phyloP scores from a whole-genome alignment of 2,113 vertebrate species.

The Rissa tridactyla region DNA sequence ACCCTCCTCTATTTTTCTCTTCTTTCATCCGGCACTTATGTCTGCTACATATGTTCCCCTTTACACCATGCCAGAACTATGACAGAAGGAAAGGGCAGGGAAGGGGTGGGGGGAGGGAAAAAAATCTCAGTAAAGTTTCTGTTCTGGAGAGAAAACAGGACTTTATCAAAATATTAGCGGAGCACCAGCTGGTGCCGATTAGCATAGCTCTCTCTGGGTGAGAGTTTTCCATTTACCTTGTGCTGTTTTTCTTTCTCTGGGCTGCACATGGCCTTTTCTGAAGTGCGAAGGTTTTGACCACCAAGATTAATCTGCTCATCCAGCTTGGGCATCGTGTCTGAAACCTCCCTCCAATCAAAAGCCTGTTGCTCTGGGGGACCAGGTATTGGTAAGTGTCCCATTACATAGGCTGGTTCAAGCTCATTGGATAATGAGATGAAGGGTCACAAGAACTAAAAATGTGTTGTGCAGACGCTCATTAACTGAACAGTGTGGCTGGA shows the following conservation, averaged over 20 bases:
- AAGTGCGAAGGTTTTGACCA: neutral
- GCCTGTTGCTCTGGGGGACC: neutral
- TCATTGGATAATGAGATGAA: neutral
- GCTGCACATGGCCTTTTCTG: neutral
- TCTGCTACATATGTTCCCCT: neutral
- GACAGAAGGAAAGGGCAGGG: neutral
- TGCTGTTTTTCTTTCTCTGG: neutral
- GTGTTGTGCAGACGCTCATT: neutral
- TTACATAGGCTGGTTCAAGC: neutral
- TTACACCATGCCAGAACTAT: neutral
- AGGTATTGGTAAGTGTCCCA: neutral
- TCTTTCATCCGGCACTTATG: neutral
- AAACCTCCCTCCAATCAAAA: neutral
- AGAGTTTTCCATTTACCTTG: conserved; percentile 11
- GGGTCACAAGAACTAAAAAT: neutral
- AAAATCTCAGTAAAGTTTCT: neutral
- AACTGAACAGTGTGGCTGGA: neutral
- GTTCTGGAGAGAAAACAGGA: conserved; percentile 21
- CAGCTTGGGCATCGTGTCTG: neutral
- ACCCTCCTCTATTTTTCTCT: neutral
- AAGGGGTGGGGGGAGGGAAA: neutral
- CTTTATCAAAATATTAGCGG: conserved; percentile 47
- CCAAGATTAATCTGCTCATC: neutral
- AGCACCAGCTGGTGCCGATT: neutral
- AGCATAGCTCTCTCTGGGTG: neutral